These are phyloP conservation scores for Serrognathus titanus DNA, from an alignment of 2,888 invertebrate genomes.

Conservation along the genomic window DNA sequence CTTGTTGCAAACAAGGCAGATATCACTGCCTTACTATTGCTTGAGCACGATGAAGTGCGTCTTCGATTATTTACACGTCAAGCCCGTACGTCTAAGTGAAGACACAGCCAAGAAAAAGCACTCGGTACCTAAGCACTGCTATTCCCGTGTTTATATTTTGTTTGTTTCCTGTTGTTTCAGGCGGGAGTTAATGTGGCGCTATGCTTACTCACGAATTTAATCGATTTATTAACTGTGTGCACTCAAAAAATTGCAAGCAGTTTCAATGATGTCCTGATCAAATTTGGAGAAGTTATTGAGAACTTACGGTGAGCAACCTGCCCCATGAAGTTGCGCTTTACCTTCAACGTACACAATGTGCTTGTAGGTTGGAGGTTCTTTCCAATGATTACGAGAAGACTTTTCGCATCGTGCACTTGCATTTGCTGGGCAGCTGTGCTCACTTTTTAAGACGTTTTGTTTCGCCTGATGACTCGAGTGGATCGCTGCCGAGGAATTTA, in stretches of 20 bases:
- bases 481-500: slow-evolving; percentile 48
- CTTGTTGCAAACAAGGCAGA: slow-evolving; percentile 46
- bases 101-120: slow-evolving; percentile 27
- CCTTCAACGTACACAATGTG: neutral
- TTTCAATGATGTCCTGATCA: slow-evolving; percentile 55
- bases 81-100: slow-evolving; percentile 31
- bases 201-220: slow-evolving; percentile 50
- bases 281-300: slow-evolving; percentile 56
- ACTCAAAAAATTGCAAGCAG: slow-evolving; percentile 37
- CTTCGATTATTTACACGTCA: slow-evolving; percentile 35
- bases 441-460: slow-evolving; percentile 46
- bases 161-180: slow-evolving; percentile 30
- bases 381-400: slow-evolving; percentile 36
- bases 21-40: slow-evolving; percentile 50
- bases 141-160: slow-evolving; percentile 15
- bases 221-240: slow-evolving; percentile 54
- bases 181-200: slow-evolving; percentile 52
- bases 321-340: too few species aligned
- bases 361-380: slow-evolving; percentile 39
- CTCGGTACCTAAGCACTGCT: slow-evolving; percentile 11
- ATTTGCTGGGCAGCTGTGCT: slow-evolving; percentile 46
- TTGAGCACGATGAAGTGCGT: slow-evolving; percentile 44
- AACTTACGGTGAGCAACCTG: slow-evolving; percentile 50
- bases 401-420: slow-evolving; percentile 49
- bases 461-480: slow-evolving; percentile 45